phyloP scores from a whole-genome alignment of 2,888 invertebrate species.

The Hipparchia semele region DNA sequence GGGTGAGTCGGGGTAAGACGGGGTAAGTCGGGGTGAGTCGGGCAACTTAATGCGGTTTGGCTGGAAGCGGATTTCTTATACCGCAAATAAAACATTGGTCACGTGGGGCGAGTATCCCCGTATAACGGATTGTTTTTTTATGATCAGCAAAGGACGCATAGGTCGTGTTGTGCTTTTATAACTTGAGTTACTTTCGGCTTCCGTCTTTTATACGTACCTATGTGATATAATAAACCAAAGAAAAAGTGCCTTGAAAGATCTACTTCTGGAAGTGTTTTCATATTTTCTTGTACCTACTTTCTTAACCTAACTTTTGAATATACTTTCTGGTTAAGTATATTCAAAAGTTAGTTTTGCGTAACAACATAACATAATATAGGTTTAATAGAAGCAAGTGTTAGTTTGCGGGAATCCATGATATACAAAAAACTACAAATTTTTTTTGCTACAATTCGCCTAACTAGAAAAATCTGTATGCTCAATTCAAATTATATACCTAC shows the following conservation, averaged over 20 bases:
- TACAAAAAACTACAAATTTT: too few species aligned
- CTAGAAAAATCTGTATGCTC: too few species aligned
- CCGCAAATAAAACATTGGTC: constrained; percentile 12
- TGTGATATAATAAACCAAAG: background rate
- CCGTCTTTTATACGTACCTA: background rate
- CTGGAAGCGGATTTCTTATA: constrained; percentile 3
- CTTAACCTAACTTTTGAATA: too few species aligned
- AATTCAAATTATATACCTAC: too few species aligned
- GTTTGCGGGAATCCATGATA: too few species aligned
- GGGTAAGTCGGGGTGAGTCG: background rate
- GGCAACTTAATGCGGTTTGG: constrained; percentile 1
- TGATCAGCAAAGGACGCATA: constrained; percentile 3
- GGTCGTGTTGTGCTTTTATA: background rate
- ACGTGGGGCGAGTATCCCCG: constrained; percentile 3
- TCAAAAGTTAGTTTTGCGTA: too few species aligned
- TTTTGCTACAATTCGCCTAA: too few species aligned
- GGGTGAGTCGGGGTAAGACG: background rate
- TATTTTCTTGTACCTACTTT: too few species aligned
- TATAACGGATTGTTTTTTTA: constrained; percentile 11
- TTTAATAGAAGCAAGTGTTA: too few species aligned
- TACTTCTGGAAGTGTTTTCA: background rate
- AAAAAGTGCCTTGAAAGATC: background rate
- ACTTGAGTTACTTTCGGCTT: background rate
- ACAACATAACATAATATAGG: too few species aligned
- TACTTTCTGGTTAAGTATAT: too few species aligned